Evolutionary conservation across 2,113 vertebrate species (phyloP), one percentile per base, ranked within the genome.

Genomic region (Leucoraja erinaceus): DNA sequence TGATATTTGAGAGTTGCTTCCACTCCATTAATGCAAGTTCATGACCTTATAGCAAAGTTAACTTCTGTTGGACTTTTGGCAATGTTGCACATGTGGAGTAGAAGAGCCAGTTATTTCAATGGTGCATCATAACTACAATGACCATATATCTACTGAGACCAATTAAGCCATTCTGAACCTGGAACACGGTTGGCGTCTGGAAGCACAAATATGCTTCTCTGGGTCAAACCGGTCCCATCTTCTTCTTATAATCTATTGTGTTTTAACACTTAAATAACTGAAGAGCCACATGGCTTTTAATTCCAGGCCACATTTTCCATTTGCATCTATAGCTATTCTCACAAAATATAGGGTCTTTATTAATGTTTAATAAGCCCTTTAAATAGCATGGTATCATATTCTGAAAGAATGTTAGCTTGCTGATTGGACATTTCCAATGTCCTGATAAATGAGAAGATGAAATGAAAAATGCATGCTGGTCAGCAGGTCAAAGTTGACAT

Each of bases 341-440:
- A 6, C 63, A 33, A 70, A 91, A 91, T 38, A 47, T 70, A 91
- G 66, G 7, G 88, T 33, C 31, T 70, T 22, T 91, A 91, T 22
- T 91, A 91, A 72, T 38, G 9, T 91, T 33, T 91, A 54, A 74
- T 91, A 74, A 54, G 47, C 11, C 38, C 22, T 91, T 91, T 54
- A 28, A 72, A 54, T 54, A 28, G 66, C 68, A 72, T 72, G 2
- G 31, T 91, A 14, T 91, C 90, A 91, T 47, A 74, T 74, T 91
- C 38, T 28, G 90, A 25, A 47, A 74, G 66, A 33, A 91, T 47
- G 66, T 91, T 72, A 91, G 90, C 90, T 72, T 91, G 90, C 90
- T 74, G 31, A 91, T 70, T 68, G 88, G 88, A 47, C 63, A 72
- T n/a, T 88, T 88, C 59, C n/a, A 63, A 28, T 14, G 28, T 63